These are phyloP conservation scores for Glyptemys insculpta DNA, from an alignment of 2,797 vertebrate species.

Conservation along the genomic window DNA sequence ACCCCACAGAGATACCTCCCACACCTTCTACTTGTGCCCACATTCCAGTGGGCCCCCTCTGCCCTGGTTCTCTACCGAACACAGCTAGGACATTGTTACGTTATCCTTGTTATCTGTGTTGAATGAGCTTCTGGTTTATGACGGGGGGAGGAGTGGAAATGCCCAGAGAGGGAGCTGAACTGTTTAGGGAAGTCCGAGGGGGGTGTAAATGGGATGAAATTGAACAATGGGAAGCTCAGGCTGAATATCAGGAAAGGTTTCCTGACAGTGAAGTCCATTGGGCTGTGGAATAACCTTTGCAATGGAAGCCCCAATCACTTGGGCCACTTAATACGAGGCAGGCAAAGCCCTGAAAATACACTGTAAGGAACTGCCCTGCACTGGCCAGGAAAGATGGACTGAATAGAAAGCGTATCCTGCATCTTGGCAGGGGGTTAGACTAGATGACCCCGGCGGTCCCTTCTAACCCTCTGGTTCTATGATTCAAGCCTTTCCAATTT, in stretches of 20 bases:
- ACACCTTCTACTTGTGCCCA: background rate
- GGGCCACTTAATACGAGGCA: background rate
- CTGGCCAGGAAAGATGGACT: background rate
- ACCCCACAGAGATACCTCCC: background rate
- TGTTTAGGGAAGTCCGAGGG: background rate
- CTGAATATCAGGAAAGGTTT: background rate
- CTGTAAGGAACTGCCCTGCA: background rate
- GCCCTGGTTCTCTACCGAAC: background rate
- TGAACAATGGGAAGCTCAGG: background rate
- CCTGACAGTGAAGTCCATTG: background rate
- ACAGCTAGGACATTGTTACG: background rate
- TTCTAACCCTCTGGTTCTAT: background rate
- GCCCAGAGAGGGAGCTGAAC: background rate
- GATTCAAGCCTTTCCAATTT: background rate
- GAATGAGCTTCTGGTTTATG: background rate
- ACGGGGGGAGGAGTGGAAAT: background rate
- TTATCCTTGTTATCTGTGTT: background rate
- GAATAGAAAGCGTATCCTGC: background rate
- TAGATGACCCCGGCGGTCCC: background rate
- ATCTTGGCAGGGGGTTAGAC: background rate
- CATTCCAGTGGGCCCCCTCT: background rate
- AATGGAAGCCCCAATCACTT: background rate
- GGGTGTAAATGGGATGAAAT: background rate
- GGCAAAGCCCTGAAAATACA: background rate
- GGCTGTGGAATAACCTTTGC: background rate